These are phyloP conservation scores for Ctenopoma multispine DNA, from an alignment of 2,797 vertebrate species.

Conservation along the genomic window DNA sequence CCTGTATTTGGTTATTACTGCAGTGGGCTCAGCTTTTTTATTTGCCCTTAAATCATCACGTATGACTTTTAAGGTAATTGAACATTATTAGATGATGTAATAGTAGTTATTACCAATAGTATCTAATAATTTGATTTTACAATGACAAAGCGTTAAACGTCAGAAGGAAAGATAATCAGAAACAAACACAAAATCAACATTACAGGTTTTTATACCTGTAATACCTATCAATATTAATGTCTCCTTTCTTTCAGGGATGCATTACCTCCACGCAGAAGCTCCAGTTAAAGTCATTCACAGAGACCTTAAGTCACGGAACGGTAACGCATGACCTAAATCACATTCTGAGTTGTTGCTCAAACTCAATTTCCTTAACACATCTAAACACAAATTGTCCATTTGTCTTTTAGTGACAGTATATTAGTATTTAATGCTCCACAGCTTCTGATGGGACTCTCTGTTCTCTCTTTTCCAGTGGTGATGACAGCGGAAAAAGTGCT, in stretches of 20 bases:
- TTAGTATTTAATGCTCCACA: neutral
- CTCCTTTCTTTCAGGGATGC: constrained; percentile 87
- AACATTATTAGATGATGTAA: too few relatives aligned
- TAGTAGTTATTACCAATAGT: too few relatives aligned
- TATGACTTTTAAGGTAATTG: neutral
- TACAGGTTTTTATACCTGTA: neutral
- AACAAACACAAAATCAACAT: neutral
- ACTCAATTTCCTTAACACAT: neutral
- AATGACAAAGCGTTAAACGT: neutral
- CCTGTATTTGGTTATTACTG: too few relatives aligned
- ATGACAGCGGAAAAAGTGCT: constrained; percentile 93
- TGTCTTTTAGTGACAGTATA: neutral
- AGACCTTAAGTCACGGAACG: constrained; percentile 98
- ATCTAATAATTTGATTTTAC: neutral
- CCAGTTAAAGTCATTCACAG: constrained; percentile 98
- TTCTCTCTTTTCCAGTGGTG: constrained; percentile 88
- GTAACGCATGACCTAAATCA: constrained; percentile 79
- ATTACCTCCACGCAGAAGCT: constrained; percentile 98
- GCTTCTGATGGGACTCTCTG: constrained; percentile 25
- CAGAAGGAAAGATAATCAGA: neutral
- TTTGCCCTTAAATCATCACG: neutral
- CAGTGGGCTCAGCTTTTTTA: neutral
- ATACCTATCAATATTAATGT: neutral
- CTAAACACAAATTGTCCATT: accelerated
- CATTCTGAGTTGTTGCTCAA: neutral